phyloP scores from a whole-genome alignment of 2,113 vertebrate genomes.

The Phoxinus phoxinus region DNA sequence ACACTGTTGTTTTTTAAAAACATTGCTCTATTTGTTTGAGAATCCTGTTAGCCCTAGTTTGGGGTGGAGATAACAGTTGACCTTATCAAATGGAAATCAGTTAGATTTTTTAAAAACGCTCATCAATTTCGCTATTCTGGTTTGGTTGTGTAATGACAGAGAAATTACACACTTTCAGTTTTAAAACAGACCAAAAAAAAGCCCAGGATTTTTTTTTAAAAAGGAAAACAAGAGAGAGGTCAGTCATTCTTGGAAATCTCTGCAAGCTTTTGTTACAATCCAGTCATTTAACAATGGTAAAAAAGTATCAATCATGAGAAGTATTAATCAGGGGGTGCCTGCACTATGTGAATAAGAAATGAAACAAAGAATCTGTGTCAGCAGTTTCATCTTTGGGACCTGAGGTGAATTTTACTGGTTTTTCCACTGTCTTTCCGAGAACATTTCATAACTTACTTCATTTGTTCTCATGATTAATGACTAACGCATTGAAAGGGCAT shows the following conservation, averaged over 20 bases:
- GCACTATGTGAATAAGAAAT: constrained; percentile 41
- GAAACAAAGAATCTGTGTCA: constrained; percentile 39
- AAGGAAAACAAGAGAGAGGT: neutral
- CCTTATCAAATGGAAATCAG: neutral
- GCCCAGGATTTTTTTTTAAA: neutral
- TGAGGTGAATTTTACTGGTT: constrained; percentile 37
- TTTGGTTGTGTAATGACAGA: neutral
- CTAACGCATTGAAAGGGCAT: neutral
- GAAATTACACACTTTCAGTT: neutral
- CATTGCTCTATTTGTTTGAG: neutral
- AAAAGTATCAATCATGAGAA: constrained; percentile 30
- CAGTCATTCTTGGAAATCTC: constrained; percentile 10
- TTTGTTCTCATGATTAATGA: constrained; percentile 44
- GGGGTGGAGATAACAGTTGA: neutral
- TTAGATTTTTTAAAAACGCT: neutral
- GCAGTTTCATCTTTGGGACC: constrained; percentile 29
- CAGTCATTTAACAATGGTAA: constrained; percentile 10
- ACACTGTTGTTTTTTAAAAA: neutral
- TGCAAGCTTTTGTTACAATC: constrained; percentile 23
- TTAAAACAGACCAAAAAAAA: neutral
- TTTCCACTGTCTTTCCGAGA: constrained; percentile 32
- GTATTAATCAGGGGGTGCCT: constrained; percentile 46
- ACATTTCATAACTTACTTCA: constrained; percentile 20
- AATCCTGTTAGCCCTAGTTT: neutral
- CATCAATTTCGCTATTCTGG: neutral